Evolutionary conservation across 2,888 invertebrate genomes (phyloP), one percentile per base, ranked within the genome.

Genomic region (Pterostichus madidus): DNA sequence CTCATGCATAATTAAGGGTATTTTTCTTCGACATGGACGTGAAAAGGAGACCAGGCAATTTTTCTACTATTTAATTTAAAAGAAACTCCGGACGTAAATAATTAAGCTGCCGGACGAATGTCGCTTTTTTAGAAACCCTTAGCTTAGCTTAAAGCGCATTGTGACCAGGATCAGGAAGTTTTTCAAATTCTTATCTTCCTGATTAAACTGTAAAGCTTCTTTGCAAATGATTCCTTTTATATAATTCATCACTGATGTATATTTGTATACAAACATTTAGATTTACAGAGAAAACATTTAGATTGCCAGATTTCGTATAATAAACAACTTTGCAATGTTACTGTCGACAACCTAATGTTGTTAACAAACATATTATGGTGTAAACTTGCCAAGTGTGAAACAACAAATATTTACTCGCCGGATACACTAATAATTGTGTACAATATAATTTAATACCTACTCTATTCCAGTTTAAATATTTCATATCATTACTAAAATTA

Each of bases 1-100:
- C 80, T 80, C 80, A 80, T 73, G 80, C 80, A 80, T 80, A 80
- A 80, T 80, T 80, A 71, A 80, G 53, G 56, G 71, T 80, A 80
- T 80, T 80, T 80, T 73, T 73, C 80, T 71, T 80, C 80, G 59
- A 73, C 49, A 35, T 10, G 24, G 44, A 59, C 35, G 11, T 78
- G 39, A 78, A 78, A 76, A 77, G 7, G 39, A 13, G 71, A 32
- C 53, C 24, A 6, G 80, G 53, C 80, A 68, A 68, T 80, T 73
- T 73, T 80, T 80, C 32, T 73, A 56, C 80, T 80, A 73, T 80
- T 73, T 71, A 68, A 73, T 80, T 56, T 56, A 56, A 53, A 53
- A 35, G 44, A n/a, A 46, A 44, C 61, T 59, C 61, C 31, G 10
- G 13, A 24, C 52, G 53, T 64, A 64, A 64, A 64, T 64, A 35